Base-by-base conservation (phyloP, 2,113 vertebrate genomes). In the Pleuronectes platessa region DNA sequence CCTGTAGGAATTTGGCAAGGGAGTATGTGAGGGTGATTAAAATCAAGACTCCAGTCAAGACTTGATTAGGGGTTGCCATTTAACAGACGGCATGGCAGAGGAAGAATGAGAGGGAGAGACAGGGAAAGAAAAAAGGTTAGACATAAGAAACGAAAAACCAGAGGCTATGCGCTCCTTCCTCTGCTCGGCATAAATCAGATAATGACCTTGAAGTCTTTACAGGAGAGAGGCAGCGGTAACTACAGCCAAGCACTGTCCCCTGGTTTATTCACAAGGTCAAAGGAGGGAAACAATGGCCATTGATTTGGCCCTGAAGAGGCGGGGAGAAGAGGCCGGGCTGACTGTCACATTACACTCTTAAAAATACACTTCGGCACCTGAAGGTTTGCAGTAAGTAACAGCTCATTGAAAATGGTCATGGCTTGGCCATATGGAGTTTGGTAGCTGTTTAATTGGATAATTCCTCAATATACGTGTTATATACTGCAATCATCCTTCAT, bases 1-100 rank as follows among this genome's bases (percentile, higher is more conserved):
- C 95, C 94, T 95, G 94, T 94, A 94, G 94, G 95, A 93, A 91
- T 93, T 93, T 93, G 93, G 93, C 92, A 89, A 73, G 85, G 88
- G 78, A 84, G 81, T 77, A 84, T 88, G 79, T 83, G 81, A 88
- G 88, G 81, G 89, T 93, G 94, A 95, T 95, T 94, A 93, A 93
- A 95, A 93, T 88, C 87, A 85, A 78, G 89, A 90, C 90, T 91
- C 86, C 82, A 93, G 93, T 94, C 87, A 88, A 87, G 86, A 79
- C 90, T 92, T 94, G 92, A 94, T 94, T 93, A 93, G 87, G 83
- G 89, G 90, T 92, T 92, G 88, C 92, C 91, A 88, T 94, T 93
- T 86, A 90, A 81, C 89, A 70, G 71, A 82, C 81, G 79, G 75
- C 78, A 63, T 3, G 53, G 84, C 62, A 61, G 54, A 64, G 64